Percentiles rank a stretch among this genome's conserved stretches.
These are phyloP conservation scores for Coturnix japonica DNA, from an alignment of 2,113 vertebrate species.

Conservation along the genomic window DNA sequence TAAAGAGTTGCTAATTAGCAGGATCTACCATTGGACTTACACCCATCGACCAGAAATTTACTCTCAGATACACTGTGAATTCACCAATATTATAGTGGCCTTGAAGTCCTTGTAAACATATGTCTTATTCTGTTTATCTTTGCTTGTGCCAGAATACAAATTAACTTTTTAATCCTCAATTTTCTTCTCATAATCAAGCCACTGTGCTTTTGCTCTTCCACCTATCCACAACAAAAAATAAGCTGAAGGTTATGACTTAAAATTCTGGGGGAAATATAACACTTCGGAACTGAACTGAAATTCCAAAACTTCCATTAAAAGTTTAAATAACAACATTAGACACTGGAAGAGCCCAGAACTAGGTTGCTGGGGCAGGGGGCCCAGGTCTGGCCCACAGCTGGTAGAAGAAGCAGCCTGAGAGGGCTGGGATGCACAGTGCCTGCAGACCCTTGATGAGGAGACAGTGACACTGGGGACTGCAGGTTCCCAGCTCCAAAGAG, in stretches of 20 bases:
- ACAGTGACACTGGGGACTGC: background rate
- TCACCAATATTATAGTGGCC: background rate
- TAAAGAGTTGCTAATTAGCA: background rate
- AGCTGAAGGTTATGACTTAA: background rate
- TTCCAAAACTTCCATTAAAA: background rate
- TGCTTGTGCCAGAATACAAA: background rate
- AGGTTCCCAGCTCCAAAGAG: background rate
- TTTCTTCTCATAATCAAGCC: background rate
- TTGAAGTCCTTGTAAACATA: background rate
- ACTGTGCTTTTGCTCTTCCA: background rate
- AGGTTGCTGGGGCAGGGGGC: background rate
- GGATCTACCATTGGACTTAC: background rate
- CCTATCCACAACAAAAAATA: background rate
- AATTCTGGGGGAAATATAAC: background rate
- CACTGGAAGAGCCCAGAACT: background rate
- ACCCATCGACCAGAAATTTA: background rate
- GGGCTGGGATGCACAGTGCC: fast-evolving
- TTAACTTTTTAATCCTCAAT: background rate
- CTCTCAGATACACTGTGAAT: background rate
- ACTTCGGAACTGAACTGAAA: background rate
- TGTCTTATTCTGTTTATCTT: background rate
- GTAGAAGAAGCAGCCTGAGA: background rate
- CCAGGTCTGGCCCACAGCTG: fast-evolving
- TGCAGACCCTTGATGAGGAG: fast-evolving
- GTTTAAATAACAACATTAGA: background rate